Percentiles rank a stretch among this genome's conserved stretches.
Evolutionary conservation across 2,113 vertebrate genomes (phyloP).

Genomic region (Myiagra hebetior): DNA sequence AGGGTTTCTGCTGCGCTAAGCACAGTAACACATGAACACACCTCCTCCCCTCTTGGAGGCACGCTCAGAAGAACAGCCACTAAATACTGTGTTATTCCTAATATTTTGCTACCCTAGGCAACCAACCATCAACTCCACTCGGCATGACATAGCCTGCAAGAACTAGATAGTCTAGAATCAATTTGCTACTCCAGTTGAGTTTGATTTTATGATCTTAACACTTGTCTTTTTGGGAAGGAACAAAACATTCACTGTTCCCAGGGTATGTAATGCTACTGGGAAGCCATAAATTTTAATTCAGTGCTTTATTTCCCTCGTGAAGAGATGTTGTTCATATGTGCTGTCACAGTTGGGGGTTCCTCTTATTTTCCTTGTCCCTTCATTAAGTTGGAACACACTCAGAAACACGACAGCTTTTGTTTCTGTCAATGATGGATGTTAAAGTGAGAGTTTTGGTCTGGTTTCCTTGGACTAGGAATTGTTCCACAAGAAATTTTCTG

Average conservation of each 20-base stretch:
- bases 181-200: conserved; percentile 48
- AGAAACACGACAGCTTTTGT: conserved; percentile 16
- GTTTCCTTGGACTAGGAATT: background rate
- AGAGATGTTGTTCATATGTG: conserved; percentile 38
- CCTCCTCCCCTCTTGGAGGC: conserved; percentile 35
- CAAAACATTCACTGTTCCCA: conserved; percentile 53
- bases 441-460: conserved; percentile 34
- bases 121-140: conserved; percentile 24
- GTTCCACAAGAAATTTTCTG: background rate
- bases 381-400: background rate
- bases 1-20: conserved; percentile 64
- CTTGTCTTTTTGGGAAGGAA: conserved; percentile 49
- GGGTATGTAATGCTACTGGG: conserved; percentile 61
- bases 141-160: conserved; percentile 37
- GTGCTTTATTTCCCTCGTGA: conserved; percentile 9
- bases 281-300: conserved; percentile 56
- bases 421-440: conserved; percentile 12
- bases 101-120: conserved; percentile 66
- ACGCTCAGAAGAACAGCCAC: background rate
- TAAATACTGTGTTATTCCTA: conserved; percentile 49
- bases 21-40: conserved; percentile 42
- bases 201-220: conserved; percentile 54
- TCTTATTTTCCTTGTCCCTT: conserved; percentile 33
- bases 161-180: conserved; percentile 47
- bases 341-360: conserved; percentile 49